phyloP scores from a whole-genome alignment of 2,888 invertebrate genomes.

The Nephrotoma appendiculata region DNA sequence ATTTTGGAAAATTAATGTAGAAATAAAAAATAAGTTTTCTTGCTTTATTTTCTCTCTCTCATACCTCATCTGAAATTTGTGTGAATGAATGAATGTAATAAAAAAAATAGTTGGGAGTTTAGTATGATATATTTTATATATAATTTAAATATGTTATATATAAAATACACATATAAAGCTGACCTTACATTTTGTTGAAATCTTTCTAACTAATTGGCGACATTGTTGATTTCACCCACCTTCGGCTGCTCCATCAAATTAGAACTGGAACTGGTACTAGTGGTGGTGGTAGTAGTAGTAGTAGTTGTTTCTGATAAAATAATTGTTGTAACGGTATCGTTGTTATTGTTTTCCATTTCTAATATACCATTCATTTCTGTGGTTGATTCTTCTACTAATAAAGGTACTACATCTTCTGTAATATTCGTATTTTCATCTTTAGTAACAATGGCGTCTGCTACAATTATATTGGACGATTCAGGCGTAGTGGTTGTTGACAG shows the following conservation, averaged over 20 bases:
- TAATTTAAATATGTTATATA: not conserved
- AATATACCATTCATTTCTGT: not conserved
- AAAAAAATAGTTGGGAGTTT: not conserved
- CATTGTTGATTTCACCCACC: not conserved
- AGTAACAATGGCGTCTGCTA: not conserved
- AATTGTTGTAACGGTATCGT: not conserved
- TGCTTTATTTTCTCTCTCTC: not conserved
- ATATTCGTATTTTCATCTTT: not conserved
- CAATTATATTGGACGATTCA: not conserved
- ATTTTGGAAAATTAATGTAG: not conserved
- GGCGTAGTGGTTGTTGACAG: not conserved
- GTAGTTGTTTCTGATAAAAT: not conserved
- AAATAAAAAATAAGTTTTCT: not conserved
- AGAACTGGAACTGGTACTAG: no score
- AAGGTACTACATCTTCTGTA: not conserved
- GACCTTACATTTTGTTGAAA: not conserved
- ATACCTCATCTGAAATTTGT: not conserved
- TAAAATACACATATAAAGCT: not conserved
- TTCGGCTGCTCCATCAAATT: not conserved
- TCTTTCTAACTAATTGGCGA: not conserved
- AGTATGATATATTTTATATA: not conserved
- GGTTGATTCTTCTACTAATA: not conserved
- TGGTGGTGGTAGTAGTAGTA: no score
- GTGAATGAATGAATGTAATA: not conserved
- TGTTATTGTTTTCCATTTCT: not conserved